phyloP scores from a whole-genome alignment of 2,888 invertebrate genomes.

The Ectemnius lituratus region DNA sequence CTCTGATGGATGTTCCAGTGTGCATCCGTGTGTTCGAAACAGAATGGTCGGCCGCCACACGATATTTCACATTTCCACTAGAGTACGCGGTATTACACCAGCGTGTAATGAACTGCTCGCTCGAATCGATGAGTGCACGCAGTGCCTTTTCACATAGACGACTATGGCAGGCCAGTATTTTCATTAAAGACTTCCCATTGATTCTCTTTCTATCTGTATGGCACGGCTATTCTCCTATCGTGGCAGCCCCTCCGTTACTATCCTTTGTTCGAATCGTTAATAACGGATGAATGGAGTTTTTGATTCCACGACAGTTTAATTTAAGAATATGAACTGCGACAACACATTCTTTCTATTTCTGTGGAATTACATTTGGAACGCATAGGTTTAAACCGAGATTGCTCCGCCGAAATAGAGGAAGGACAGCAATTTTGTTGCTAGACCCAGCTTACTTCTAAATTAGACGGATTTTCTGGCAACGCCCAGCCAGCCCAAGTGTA shows the following conservation, averaged over 20 bases:
- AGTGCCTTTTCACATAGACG: slow-evolving; percentile 17
- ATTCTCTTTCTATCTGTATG: neutral
- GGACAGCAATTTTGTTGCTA: too few relatives aligned
- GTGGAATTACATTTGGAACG: too few relatives aligned
- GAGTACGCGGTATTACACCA: slow-evolving; percentile 32
- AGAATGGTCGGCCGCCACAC: slow-evolving; percentile 20
- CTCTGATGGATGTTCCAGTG: slow-evolving; percentile 52
- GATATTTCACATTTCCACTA: slow-evolving; percentile 47
- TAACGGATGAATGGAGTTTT: neutral
- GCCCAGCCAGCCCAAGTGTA: too few relatives aligned
- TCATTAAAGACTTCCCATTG: slow-evolving; percentile 23
- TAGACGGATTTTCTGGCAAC: neutral
- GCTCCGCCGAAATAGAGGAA: too few relatives aligned
- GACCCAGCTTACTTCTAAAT: slow-evolving; percentile 1
- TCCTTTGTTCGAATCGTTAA: neutral
- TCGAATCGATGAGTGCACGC: slow-evolving; percentile 15
- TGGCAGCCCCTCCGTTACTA: neutral
- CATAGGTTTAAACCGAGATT: too few relatives aligned
- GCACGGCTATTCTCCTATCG: neutral
- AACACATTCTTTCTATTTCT: too few relatives aligned
- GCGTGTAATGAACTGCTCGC: slow-evolving; percentile 31
- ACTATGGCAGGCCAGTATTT: slow-evolving; percentile 6
- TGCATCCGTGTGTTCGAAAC: slow-evolving; percentile 16
- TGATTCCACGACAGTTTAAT: neutral
- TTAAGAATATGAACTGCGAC: too few relatives aligned